Evolutionary conservation across 2,113 vertebrate species (phyloP).

Genomic region (Odocoileus hemionus): DNA sequence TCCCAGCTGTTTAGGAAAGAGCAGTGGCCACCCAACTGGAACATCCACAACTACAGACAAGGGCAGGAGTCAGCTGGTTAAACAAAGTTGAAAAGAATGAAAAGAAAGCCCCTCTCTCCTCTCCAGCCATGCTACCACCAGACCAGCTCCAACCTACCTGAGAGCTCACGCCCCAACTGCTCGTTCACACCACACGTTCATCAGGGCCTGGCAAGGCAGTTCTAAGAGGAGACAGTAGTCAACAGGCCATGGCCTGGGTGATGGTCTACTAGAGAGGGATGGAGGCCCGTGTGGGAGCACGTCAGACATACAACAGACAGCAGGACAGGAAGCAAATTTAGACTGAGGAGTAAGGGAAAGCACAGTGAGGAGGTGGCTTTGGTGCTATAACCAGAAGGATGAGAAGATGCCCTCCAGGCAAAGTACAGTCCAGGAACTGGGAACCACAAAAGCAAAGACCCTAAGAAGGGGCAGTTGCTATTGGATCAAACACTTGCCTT

Average conservation of each 20-base stretch:
- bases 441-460: background rate
- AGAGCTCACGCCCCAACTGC: too few species aligned
- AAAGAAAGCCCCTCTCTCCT: background rate
- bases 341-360: background rate
- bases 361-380: background rate
- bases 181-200: background rate
- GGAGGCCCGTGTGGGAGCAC: background rate
- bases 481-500: background rate
- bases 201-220: background rate
- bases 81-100: background rate
- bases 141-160: background rate
- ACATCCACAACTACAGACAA: background rate
- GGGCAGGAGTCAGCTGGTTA: background rate
- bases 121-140: background rate
- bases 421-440: background rate
- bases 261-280: background rate
- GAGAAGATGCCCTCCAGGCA: background rate
- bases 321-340: background rate
- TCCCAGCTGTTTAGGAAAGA: background rate
- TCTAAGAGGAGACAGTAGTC: background rate
- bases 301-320: background rate
- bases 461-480: background rate
- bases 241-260: background rate
- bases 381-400: background rate
- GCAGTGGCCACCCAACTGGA: background rate